A percentile compares a stretch with the other conserved stretches of the same genome.
Evolutionary conservation across 1,140 invertebrate species (phyloP).

Genomic region (Aphis gossypii): DNA sequence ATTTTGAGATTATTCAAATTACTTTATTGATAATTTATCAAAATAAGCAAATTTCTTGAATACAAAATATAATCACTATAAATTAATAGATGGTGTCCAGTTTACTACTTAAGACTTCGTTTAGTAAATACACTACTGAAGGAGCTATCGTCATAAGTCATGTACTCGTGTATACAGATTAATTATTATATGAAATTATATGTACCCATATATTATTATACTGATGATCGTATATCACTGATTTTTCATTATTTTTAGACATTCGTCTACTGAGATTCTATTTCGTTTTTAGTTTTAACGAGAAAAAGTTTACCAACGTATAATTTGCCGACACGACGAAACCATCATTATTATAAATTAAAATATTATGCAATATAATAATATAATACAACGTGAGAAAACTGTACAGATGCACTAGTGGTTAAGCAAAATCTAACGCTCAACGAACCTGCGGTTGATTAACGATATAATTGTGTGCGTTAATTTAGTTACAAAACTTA

Average conservation of each 20-base stretch:
- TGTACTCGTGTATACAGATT: background rate
- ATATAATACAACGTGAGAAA: background rate
- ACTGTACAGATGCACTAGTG: background rate
- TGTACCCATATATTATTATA: background rate
- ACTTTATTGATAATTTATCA: background rate
- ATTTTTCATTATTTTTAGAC: slow-evolving; percentile 5
- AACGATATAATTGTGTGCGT: background rate
- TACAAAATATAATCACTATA: background rate
- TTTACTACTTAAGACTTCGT: background rate
- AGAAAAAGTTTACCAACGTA: background rate
- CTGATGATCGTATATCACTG: background rate
- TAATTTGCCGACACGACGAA: background rate
- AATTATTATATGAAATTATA: background rate
- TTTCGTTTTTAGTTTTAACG: background rate
- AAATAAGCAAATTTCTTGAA: background rate
- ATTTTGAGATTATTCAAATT: background rate
- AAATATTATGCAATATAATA: background rate
- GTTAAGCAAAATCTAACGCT: background rate
- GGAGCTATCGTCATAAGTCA: background rate
- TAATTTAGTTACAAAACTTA: background rate
- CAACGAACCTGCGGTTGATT: background rate
- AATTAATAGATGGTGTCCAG: background rate
- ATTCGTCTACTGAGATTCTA: background rate
- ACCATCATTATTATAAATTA: background rate
- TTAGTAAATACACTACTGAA: background rate